These are phyloP conservation scores for Eilema depressum DNA, from an alignment of 2,888 invertebrate genomes.

Conservation along the genomic window DNA sequence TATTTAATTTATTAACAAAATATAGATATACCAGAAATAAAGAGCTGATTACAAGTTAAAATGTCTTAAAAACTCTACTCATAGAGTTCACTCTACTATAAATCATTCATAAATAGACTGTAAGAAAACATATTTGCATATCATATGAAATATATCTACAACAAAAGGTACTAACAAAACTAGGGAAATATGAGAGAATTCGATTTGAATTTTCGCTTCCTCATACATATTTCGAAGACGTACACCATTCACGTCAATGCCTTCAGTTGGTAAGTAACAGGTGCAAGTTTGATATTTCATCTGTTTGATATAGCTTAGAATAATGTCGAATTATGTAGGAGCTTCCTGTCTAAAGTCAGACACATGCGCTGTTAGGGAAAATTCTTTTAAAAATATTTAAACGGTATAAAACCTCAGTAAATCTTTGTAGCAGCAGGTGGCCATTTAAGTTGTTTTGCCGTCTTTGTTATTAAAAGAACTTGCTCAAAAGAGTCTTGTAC, in stretches of 20 bases:
- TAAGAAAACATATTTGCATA: slow-evolving; percentile 8
- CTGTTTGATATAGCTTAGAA: slow-evolving; percentile 16
- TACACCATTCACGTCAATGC: slow-evolving; percentile 21
- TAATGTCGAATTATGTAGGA: slow-evolving; percentile 7
- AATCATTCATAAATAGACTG: not conserved
- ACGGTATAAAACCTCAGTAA: slow-evolving; percentile 22
- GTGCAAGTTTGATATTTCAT: slow-evolving; percentile 49
- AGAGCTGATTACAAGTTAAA: too few species aligned
- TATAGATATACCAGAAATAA: too few species aligned
- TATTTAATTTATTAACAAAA: too few species aligned
- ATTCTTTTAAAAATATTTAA: slow-evolving; percentile 7
- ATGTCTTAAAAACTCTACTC: not conserved
- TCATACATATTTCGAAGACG: slow-evolving; percentile 39
- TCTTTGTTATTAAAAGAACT: slow-evolving; percentile 39
- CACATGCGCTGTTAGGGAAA: slow-evolving; percentile 7
- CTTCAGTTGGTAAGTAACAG: slow-evolving; percentile 36
- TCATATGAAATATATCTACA: slow-evolving; percentile 8
- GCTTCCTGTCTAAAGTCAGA: not conserved
- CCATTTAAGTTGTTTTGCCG: slow-evolving; percentile 31
- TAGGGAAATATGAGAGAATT: slow-evolving; percentile 17
- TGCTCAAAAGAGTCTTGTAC: slow-evolving; percentile 25
- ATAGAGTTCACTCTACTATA: not conserved
- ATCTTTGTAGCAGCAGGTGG: slow-evolving; percentile 39
- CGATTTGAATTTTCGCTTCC: slow-evolving; percentile 19
- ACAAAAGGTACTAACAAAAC: slow-evolving; percentile 11